Evolutionary conservation across 2,888 invertebrate species (phyloP), one percentile per base, ranked within the genome.

Genomic region (Empis livida): DNA sequence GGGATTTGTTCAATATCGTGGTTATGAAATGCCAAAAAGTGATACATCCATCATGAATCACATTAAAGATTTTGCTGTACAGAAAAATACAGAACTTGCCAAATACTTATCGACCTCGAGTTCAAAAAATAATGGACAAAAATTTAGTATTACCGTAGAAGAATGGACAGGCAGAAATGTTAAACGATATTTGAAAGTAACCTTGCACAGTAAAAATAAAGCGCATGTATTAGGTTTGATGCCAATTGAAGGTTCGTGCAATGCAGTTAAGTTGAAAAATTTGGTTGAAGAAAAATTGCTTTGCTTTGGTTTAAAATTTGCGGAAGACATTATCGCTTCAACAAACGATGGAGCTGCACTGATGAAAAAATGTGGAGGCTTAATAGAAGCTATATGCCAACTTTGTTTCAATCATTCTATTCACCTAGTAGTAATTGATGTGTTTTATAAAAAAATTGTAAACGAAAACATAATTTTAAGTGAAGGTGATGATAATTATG

Each of bases 11-110:
- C 23, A 14, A 14, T 43, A 15, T 15, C 23, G 30, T 27, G 32
- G 43, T 10, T 43, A 31, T 31, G 43, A 43, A 15, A 43, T 43
- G 43, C 43, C 43, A 16, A 43, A 43, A 43, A 43, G 32, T 31
- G 43, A 30, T 27, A 43, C 14, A 14, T 9, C 42, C 13, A 27
- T 42, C 23, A 27, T 27, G 14, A 42, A 23, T 23, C 32, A 32
- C 32, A 32, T 32, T 32, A 32, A 32, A 32, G 32, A 32, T 32
- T 32, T 32, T 32, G 32, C 30, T 27, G n/a, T 30, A n/a, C 14
- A 30, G 14, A 10, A 27, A 27, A 42, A 11, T 13, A 27, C 23
- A n/a, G 23, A 42, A 27, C 27, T 23, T 32, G 32, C 32, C 11
- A 32, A 32, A 32, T 32, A 13, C 32, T 32, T 32, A 13, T 32